Evolutionary conservation across 2,113 vertebrate species (phyloP).

Genomic region (Rhinichthys klamathensis): DNA sequence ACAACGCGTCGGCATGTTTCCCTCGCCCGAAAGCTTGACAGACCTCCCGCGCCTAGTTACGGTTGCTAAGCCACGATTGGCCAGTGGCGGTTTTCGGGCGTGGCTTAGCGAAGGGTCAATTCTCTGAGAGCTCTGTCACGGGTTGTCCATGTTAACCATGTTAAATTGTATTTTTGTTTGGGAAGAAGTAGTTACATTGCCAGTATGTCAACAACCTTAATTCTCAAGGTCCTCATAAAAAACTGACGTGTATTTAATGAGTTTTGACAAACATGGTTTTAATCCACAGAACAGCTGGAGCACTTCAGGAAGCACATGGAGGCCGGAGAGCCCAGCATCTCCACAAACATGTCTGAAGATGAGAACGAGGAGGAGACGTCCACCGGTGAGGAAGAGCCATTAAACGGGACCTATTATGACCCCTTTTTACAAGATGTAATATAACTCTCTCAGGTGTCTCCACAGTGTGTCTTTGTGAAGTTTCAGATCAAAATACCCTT

Average conservation of each 20-base stretch:
- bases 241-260: background rate
- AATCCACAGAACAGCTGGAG: conserved; percentile 88
- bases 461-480: too few species aligned
- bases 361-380: conserved; percentile 92
- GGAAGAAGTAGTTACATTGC: background rate
- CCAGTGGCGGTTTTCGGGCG: too few species aligned
- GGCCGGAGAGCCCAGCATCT: conserved; percentile 88
- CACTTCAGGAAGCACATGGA: conserved; percentile 97
- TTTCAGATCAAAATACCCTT: too few species aligned
- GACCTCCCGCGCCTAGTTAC: too few species aligned
- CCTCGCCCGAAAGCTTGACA: too few species aligned
- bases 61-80: too few species aligned
- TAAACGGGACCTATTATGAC: background rate
- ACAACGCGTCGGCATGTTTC: too few species aligned
- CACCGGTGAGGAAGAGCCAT: conserved; percentile 77
- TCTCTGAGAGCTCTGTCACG: too few species aligned
- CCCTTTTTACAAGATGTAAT: too few species aligned
- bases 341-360: conserved; percentile 91
- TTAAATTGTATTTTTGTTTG: background rate
- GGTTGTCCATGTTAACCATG: too few species aligned
- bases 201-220: background rate
- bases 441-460: too few species aligned
- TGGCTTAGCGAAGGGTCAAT: too few species aligned
- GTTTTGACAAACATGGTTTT: conserved; percentile 50
- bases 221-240: background rate